These are phyloP conservation scores for Polypedilum vanderplanki DNA, from an alignment of 1,140 invertebrate genomes.

Conservation along the genomic window DNA sequence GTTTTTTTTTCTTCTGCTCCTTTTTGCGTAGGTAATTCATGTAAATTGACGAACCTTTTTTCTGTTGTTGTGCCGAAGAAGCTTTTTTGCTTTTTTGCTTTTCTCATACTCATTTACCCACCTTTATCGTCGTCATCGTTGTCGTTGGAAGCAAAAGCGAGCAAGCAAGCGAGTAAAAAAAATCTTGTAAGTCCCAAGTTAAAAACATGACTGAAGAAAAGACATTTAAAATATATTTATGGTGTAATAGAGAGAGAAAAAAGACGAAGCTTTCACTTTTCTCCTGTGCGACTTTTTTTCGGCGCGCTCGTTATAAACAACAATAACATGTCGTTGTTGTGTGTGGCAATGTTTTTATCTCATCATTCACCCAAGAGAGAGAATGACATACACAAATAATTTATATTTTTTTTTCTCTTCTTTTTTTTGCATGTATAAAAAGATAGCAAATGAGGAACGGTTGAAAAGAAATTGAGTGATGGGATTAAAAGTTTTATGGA, in stretches of 20 bases:
- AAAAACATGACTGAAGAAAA: slow-evolving; percentile 21
- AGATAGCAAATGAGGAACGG: not conserved
- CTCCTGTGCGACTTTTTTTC: not conserved
- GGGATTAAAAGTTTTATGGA: not conserved
- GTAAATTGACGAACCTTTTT: slow-evolving; percentile 26
- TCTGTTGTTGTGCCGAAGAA: not conserved
- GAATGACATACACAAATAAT: not conserved
- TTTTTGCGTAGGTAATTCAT: slow-evolving; percentile 15
- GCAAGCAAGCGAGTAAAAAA: not conserved
- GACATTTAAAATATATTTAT: slow-evolving; percentile 25
- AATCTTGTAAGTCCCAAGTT: not conserved
- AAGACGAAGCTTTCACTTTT: not conserved
- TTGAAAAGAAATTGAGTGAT: slow-evolving; percentile 3
- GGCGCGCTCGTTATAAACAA: not conserved
- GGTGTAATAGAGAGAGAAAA: not conserved
- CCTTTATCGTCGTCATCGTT: not conserved
- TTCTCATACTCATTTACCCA: not conserved
- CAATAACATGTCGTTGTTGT: slow-evolving; percentile 4
- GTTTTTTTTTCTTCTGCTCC: not conserved
- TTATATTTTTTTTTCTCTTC: not conserved
- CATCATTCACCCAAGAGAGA: not conserved
- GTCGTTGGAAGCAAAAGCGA: not conserved
- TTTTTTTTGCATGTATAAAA: not conserved
- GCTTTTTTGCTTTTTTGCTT: not conserved
- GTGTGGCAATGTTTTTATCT: not conserved